Evolutionary conservation across 2,888 invertebrate genomes (phyloP), one percentile per base, ranked within the genome.

Genomic region (Agelastica alni): DNA sequence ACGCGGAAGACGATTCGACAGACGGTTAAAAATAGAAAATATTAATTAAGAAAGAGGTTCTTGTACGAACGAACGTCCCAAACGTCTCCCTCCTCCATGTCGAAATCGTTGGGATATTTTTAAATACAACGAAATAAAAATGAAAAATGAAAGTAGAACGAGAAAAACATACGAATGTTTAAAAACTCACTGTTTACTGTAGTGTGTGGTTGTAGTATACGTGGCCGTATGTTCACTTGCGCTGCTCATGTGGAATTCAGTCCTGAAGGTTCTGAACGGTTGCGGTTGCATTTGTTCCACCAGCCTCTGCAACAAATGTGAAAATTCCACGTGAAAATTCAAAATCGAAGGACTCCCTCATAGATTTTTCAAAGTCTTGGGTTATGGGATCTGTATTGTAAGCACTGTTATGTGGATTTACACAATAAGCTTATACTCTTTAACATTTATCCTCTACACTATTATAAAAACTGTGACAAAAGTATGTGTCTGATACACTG

Each of bases 201-300:
- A 86, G 65, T 86, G 85, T 7, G 85, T 82, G 2, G 81, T 81
- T 3, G 85, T 85, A 48, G 85, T 85, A 43, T 83, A 86, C 1
- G 80, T 78, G 18, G 79, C 76, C 53, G 79, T 79, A 52, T 84
- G 83, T 69, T 87, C 87, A 53, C 84, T 83, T 63, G 83, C 83
- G 61, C 81, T 81, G 62, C 84, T 83, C 75, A 87, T 81, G 76
- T 87, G 88, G 78, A 91, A 89, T 77, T 91, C 91, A 58, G 89
- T 89, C 66, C 91, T 85, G 84, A 91, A 92, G 55, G 91, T 91
- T 66, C 84, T 82, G 65, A 87, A 83, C 56, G 87, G 86, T 64
- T 84, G 84, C 65, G 86, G 86, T 69, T 85, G 84, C 84, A 86
- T 83, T 66, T 84, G 82, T 74, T 84, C 84, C 63, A 86, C 85